Conservation (phyloP, 2,888 invertebrate species). For the Leptothorax acervorum region DNA sequence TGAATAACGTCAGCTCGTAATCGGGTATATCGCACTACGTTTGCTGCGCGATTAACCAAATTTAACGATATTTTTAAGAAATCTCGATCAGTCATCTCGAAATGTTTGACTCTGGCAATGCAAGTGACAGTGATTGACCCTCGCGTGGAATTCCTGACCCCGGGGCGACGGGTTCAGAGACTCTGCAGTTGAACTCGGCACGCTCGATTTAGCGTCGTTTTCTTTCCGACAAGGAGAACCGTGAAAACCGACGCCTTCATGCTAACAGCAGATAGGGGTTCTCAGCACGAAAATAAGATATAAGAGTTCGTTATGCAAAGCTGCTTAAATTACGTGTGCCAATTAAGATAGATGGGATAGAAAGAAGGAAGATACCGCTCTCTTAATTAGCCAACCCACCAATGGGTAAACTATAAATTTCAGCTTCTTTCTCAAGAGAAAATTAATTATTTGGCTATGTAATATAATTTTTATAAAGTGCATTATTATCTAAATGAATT, state of each 20-base stretch:
- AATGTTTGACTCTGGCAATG: slow-evolving; percentile 62
- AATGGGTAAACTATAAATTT: background rate
- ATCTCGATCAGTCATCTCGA: slow-evolving; percentile 56
- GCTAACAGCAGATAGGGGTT: slow-evolving; percentile 5
- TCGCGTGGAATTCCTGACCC: slow-evolving; percentile 72
- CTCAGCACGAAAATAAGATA: slow-evolving; percentile 25
- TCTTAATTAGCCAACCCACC: background rate
- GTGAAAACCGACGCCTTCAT: slow-evolving; percentile 38
- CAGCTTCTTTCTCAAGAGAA: background rate
- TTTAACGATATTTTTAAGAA: background rate
- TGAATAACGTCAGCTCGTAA: background rate
- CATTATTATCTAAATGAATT: slow-evolving; percentile 5
- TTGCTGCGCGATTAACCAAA: background rate
- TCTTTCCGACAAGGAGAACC: slow-evolving; percentile 45
- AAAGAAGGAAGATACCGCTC: background rate
- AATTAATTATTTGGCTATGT: slow-evolving; percentile 10
- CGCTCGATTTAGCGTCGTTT: slow-evolving; percentile 59
- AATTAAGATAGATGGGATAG: slow-evolving; percentile 11
- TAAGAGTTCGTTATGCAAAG: slow-evolving; percentile 29
- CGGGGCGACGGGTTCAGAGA: slow-evolving; percentile 59
- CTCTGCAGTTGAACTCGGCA: slow-evolving; percentile 65
- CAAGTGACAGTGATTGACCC: slow-evolving; percentile 74
- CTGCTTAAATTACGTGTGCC: slow-evolving; percentile 19
- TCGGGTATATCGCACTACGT: background rate
- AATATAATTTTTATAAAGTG: background rate